Conservation (phyloP, 2,888 invertebrate genomes). For the Ichneumon xanthorius region DNA sequence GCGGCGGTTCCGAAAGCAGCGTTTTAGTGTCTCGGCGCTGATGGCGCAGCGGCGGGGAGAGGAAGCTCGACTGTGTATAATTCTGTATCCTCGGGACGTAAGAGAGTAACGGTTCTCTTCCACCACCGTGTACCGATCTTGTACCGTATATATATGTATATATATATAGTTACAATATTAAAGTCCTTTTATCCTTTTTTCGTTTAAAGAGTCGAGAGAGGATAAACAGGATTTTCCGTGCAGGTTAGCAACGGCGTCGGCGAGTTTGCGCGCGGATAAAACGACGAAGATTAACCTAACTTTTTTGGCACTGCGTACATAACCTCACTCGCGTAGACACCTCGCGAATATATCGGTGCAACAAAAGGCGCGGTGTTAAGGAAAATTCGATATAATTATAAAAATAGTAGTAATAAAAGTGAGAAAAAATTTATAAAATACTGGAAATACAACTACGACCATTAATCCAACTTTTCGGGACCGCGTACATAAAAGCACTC, state of each 20-base stretch:
- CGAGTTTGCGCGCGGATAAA: neutral
- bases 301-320: no score
- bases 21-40: constrained; percentile 24
- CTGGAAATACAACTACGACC: no score
- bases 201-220: neutral
- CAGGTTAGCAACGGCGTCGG: neutral
- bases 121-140: constrained; percentile 14
- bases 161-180: constrained; percentile 4
- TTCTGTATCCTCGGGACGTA: constrained; percentile 50
- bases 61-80: constrained; percentile 41
- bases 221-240: constrained; percentile 29
- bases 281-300: neutral
- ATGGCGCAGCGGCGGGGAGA: neutral
- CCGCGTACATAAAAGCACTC: no score
- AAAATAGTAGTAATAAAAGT: neutral
- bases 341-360: no score
- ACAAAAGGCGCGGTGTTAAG: neutral
- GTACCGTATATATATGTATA: constrained; percentile 1
- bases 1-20: constrained; percentile 23
- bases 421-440: no score
- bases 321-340: no score
- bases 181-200: constrained; percentile 36
- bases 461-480: no score
- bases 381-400: neutral
- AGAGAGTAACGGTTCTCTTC: constrained; percentile 59